Conservation (phyloP, 2,797 vertebrate genomes). For the Acestrorhynchus altus region DNA sequence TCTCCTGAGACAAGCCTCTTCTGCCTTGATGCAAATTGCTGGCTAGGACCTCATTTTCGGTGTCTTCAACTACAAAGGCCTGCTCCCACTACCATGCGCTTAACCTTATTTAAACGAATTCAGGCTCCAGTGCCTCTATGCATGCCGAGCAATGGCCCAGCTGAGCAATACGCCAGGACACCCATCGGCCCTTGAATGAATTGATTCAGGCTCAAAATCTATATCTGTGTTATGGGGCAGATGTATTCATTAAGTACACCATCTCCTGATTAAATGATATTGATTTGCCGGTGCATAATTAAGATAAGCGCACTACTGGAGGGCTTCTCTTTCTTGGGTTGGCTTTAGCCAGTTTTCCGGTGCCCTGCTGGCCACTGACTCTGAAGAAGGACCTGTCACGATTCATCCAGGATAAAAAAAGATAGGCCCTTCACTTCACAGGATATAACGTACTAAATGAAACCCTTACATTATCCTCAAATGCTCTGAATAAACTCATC, state of each 20-base stretch:
- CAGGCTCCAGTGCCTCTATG: conserved; percentile 44
- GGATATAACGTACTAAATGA: conserved; percentile 20
- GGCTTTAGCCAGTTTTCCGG: conserved; percentile 7
- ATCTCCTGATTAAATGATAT: conserved; percentile 82
- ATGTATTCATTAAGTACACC: conserved; percentile 81
- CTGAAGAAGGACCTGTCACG: conserved; percentile 40
- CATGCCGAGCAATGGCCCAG: conserved; percentile 60
- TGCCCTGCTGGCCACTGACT: conserved; percentile 31
- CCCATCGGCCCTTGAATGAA: conserved; percentile 68
- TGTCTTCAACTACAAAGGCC: conserved; percentile 72
- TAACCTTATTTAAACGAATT: conserved; percentile 65
- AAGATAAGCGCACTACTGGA: conserved; percentile 73
- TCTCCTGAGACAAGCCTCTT: conserved; percentile 73
- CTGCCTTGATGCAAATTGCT: conserved; percentile 77
- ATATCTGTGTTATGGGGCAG: conserved; percentile 77
- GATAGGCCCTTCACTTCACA: background rate
- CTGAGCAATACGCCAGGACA: conserved; percentile 60
- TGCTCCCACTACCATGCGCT: conserved; percentile 40
- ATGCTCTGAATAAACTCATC: background rate
- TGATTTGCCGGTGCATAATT: conserved; percentile 77
- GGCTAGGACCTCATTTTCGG: conserved; percentile 76
- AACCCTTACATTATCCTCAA: conserved; percentile 30
- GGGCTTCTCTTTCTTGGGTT: conserved; percentile 32
- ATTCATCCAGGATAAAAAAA: conserved; percentile 45
- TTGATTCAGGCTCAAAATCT: conserved; percentile 76